Base-by-base conservation (phyloP, 1,140 invertebrate species). In the Thereuonema tuberculata region DNA sequence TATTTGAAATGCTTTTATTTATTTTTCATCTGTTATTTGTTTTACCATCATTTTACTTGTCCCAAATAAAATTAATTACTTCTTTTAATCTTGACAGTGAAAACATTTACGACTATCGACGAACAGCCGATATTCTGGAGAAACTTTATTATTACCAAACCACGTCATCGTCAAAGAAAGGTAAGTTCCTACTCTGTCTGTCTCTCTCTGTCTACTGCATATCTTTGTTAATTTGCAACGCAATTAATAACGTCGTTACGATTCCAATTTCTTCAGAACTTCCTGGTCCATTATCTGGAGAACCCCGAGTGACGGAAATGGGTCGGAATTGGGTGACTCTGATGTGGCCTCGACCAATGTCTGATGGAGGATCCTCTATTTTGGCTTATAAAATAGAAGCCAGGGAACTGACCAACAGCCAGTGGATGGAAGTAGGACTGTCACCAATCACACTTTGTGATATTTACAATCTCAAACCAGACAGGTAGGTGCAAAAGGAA, bases 361-460 rank as follows among this genome's bases (percentile, higher is more conserved):
- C 76, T 60, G 77, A 77, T 61, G 82, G 82, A 27, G 81, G 84
- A 15, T 84, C 86, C 5, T 86, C 88, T 1, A 82, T 93, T 1
- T 80, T 89, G 15, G 90, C 91, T 5, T 98, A 96, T 74, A 82
- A 84, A 66, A 82, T 97, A n/a, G 94, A 98, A 67, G 84, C 86
- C 56, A 92, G 89, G 84, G 47, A 48, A 50, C 23, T 55, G 1
- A 2, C 2, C 28, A 5, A 26, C 23, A 29, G 61, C 47, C 57
- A 49, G 37, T 65, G 26, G 60, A 60, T 68, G 23, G 65, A 80
- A 79, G 72, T 90, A 29, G 88, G 87, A 17, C 78, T 89, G n/a
- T 84, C 86, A 2, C 82, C 85, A 5, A 81, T 87, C 20, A 85
- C 85, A 67, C 81, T 79, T 17, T 87, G 83, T 66, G 87, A 90